Percentiles rank a stretch among this genome's conserved stretches.
Conservation (phyloP, 1,140 invertebrate genomes). For the Polypedilum vanderplanki region DNA sequence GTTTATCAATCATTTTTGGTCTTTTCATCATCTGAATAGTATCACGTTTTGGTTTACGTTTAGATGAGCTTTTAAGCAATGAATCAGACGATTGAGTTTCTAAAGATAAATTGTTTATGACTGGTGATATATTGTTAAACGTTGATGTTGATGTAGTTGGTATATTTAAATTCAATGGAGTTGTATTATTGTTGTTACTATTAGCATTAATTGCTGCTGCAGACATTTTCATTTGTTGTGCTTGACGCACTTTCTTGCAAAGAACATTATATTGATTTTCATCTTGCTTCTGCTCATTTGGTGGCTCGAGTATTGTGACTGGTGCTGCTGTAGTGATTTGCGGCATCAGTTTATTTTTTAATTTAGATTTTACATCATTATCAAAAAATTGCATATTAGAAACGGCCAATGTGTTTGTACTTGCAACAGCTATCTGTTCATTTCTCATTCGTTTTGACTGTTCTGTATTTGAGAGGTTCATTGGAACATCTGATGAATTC, state of each 20-base stretch:
- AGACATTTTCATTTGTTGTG: conserved; percentile 39
- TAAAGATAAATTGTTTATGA: no score
- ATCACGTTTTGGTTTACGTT: not conserved
- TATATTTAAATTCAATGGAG: no score
- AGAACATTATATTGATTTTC: conserved; percentile 36
- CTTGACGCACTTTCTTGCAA: conserved; percentile 43
- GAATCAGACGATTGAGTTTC: no score
- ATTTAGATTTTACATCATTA: not conserved
- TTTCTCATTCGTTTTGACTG: not conserved
- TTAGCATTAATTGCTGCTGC: not conserved
- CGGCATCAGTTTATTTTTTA: not conserved
- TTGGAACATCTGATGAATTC: conserved; percentile 19
- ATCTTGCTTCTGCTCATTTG: conserved; percentile 31
- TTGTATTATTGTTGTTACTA: no score
- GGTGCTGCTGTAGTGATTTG: not conserved
- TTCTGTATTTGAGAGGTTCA: not conserved
- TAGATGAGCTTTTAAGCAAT: not conserved
- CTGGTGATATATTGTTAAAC: no score
- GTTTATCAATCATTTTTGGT: not conserved
- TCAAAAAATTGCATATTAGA: not conserved
- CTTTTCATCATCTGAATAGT: conserved; percentile 8
- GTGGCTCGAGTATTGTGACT: not conserved
- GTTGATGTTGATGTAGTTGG: no score
- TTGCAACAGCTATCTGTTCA: not conserved
- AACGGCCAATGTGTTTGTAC: not conserved